Evolutionary conservation across 30 jellyfish, hydroid and myxozoan genomes (phyloP).

Genomic region (Aurelia sp.): DNA sequence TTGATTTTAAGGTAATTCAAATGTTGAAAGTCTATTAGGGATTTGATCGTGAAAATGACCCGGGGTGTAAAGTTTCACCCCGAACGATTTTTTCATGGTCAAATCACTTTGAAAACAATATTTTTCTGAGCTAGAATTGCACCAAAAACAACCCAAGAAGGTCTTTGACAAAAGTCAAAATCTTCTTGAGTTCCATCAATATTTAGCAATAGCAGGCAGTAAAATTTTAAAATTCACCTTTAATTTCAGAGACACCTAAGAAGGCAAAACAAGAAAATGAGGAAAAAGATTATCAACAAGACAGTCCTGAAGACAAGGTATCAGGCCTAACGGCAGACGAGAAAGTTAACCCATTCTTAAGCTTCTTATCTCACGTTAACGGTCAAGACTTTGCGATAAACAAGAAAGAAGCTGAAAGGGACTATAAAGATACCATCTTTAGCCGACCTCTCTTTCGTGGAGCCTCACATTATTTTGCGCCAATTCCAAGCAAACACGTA

Average conservation of each 20-base stretch:
- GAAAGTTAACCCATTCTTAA: constrained; percentile 60
- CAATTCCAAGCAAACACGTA: constrained; percentile 47
- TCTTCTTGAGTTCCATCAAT: too few species aligned
- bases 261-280: background rate
- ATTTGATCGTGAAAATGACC: too few species aligned
- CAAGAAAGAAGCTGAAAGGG: background rate
- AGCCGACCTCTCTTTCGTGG: constrained; percentile 52
- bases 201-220: too few species aligned
- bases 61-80: too few species aligned
- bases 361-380: constrained; percentile 42
- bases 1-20: too few species aligned
- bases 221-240: background rate
- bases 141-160: too few species aligned
- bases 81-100: too few species aligned
- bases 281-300: background rate
- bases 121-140: too few species aligned
- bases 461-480: constrained; percentile 53
- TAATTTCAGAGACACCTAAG: constrained; percentile 5
- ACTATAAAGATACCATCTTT: constrained; percentile 22
- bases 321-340: background rate
- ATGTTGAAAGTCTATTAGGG: too few species aligned
- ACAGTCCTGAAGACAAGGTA: background rate
- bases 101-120: too few species aligned
- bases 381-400: constrained; percentile 13
- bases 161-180: too few species aligned